These are phyloP conservation scores for Macrobrachium rosenbergii DNA, from an alignment of 1,140 invertebrate species.

Conservation along the genomic window DNA sequence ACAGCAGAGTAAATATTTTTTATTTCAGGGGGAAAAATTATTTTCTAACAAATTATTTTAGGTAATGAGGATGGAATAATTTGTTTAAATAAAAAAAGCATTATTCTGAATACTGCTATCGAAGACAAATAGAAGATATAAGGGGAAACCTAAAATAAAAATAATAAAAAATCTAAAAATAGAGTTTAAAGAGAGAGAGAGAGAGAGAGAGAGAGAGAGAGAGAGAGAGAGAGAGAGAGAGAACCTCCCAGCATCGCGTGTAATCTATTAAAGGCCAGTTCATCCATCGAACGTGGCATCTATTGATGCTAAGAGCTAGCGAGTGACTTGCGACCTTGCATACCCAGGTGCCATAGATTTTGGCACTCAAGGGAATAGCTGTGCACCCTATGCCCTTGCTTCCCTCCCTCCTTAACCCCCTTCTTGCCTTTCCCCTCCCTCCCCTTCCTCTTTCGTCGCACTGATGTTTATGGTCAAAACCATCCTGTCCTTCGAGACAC, in stretches of 20 bases:
- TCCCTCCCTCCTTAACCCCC: slow-evolving; percentile 7
- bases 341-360: not conserved
- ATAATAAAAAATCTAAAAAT: not conserved
- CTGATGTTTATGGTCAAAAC: too few relatives aligned
- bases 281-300: too few relatives aligned
- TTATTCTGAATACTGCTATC: too few relatives aligned
- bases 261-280: too few relatives aligned
- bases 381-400: not conserved
- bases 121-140: not conserved
- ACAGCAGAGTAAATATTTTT: too few relatives aligned
- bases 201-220: slow-evolving; percentile 50
- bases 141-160: not conserved
- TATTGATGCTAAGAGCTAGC: not conserved
- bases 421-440: not conserved
- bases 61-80: too few relatives aligned
- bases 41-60: too few relatives aligned
- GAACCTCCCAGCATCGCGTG: not conserved
- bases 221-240: slow-evolving; percentile 49
- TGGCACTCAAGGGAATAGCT: not conserved
- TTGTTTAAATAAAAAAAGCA: too few relatives aligned
- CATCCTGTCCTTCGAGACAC: too few relatives aligned
- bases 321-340: not conserved
- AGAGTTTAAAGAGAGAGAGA: slow-evolving; percentile 1
- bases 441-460: not conserved
- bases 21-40: too few relatives aligned